Evolutionary conservation across 2,888 invertebrate genomes (phyloP).

Genomic region (Molorchus minor): DNA sequence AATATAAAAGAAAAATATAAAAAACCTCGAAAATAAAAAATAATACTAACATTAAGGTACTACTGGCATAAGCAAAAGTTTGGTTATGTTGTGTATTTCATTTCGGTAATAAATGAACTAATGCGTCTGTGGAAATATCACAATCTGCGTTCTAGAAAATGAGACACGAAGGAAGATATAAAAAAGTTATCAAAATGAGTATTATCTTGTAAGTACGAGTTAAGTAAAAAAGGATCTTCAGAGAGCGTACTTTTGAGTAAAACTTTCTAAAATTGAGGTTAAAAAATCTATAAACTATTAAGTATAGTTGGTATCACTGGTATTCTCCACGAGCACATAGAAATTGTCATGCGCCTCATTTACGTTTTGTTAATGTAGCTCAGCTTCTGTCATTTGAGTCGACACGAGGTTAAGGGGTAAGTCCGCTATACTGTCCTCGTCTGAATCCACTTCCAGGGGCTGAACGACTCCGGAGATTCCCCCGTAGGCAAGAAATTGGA

Average conservation of each 20-base stretch:
- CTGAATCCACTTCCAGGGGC: conserved; percentile 61
- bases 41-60: conserved; percentile 52
- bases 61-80: conserved; percentile 57
- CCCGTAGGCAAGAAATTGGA: conserved; percentile 58
- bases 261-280: conserved; percentile 26
- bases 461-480: no score
- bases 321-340: conserved; percentile 32
- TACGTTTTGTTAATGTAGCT: conserved; percentile 53
- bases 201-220: conserved; percentile 49
- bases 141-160: conserved; percentile 42
- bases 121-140: conserved; percentile 54
- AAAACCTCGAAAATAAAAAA: conserved; percentile 33
- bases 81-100: conserved; percentile 52
- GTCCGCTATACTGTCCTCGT: conserved; percentile 68
- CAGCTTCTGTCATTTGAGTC: conserved; percentile 72
- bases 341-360: conserved; percentile 19
- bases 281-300: conserved; percentile 45
- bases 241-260: conserved; percentile 33
- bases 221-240: conserved; percentile 39
- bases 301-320: conserved; percentile 49
- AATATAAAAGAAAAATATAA: conserved; percentile 20
- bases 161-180: conserved; percentile 30
- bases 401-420: conserved; percentile 77
- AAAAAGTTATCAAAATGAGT: conserved; percentile 44
- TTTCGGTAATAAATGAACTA: conserved; percentile 43